Conservation (phyloP, 2,113 vertebrate species). For the Emberiza fucata region DNA sequence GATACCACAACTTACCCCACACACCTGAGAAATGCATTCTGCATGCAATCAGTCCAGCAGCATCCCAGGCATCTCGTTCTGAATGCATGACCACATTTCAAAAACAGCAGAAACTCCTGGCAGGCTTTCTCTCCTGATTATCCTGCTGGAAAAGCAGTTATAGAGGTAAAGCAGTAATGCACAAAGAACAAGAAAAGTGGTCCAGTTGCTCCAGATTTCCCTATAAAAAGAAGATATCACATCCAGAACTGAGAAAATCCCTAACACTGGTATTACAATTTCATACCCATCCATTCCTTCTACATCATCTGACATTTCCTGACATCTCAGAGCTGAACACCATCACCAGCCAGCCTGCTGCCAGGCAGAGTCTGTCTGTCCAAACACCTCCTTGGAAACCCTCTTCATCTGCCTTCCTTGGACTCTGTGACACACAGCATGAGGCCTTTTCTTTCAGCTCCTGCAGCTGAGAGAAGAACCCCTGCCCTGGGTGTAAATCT, state of each 20-base stretch:
- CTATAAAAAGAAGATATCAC: rapidly evolving
- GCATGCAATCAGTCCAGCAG: not conserved
- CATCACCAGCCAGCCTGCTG: not conserved
- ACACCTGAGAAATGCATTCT: not conserved
- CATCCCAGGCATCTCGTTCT: not conserved
- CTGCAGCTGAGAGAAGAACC: not conserved
- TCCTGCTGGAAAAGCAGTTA: not conserved
- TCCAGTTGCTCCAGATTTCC: not conserved
- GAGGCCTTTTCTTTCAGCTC: not conserved
- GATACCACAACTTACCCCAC: not conserved
- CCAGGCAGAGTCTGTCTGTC: not conserved
- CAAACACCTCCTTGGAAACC: not conserved
- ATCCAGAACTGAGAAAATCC: not conserved
- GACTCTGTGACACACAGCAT: not conserved
- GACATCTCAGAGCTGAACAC: not conserved
- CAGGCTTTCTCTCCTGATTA: not conserved
- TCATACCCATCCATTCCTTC: not conserved
- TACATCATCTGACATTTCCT: not conserved
- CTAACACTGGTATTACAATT: not conserved
- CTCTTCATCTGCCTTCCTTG: not conserved
- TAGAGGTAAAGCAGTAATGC: not conserved
- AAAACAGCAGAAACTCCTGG: not conserved
- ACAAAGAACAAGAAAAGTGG: not conserved
- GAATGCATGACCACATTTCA: not conserved
- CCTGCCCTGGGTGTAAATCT: not conserved